Base-by-base conservation (phyloP, 2,113 vertebrate genomes). In the Aegithalos caudatus region DNA sequence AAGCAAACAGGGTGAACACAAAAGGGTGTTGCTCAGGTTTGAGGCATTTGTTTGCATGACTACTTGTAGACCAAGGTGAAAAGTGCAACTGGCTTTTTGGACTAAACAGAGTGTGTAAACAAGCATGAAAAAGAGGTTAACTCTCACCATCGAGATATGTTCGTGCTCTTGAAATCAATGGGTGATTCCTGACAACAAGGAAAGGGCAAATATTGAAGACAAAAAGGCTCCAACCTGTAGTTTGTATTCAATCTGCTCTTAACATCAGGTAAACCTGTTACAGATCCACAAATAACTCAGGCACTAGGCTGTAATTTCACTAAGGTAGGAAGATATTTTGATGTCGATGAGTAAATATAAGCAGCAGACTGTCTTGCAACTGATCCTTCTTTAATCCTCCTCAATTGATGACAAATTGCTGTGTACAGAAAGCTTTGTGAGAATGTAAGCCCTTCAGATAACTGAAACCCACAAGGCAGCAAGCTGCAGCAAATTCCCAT, bases 31-130 rank as follows among this genome's bases (percentile, higher is more conserved):
- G 73, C 95, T 88, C 76, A 58, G 50, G 47, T 96, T 93, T 91
- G 95, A 93, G 94, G 82, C 91, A 81, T 96, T 91, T 96, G 86
- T 97, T 98, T 98, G 96, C 95, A 83, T 82, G 83, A 82, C 88
- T 92, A 88, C 96, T 96, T 93, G 92, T 97, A 97, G 94, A 97
- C 88, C 85, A 97, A 98, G 98, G 98, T 98, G 98, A 98, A 98
- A 98, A 98, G 98, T 98, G 97, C 98, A 98, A 73, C 76, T 73
- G 50, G 74, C 88, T 95, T 95, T 96, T 97, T 88, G 88, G 79
- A 92, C 93, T 94, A 96, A 98, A 97, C 86, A 96, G 62, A 80
- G 90, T 96, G 89, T 90, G 96, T 97, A 98, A 97, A 98, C 95
- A 98, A 96, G 92, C 95, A 96, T 96, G 95, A 98, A 98, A 97